phyloP scores from a whole-genome alignment of 35 echinoderm and acorn worm species.

The Antedon bifida region DNA sequence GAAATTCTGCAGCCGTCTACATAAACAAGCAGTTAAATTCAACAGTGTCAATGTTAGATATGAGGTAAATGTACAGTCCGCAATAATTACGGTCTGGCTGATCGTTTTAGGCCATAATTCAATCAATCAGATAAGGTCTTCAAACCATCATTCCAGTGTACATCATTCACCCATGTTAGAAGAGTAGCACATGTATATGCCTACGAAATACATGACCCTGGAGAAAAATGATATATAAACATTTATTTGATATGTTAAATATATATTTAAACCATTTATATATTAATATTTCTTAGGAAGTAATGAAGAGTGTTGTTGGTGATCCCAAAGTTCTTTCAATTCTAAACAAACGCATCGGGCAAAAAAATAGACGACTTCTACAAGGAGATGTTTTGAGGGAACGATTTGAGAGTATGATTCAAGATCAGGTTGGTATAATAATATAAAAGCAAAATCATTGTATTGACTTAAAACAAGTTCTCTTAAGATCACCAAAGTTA shows the following conservation, averaged over 20 bases:
- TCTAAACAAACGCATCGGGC: conserved; percentile 55
- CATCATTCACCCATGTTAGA: no score
- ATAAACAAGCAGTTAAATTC: conserved; percentile 41
- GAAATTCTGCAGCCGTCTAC: conserved; percentile 9
- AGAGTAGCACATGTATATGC: no score
- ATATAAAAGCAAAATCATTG: no score
- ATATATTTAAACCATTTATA: no score
- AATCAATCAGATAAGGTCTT: no score
- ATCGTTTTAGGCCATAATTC: no score
- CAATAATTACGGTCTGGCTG: background rate
- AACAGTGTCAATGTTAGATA: conserved; percentile 48
- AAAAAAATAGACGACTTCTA: conserved; percentile 52
- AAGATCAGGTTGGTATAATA: conserved; percentile 24
- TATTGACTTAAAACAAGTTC: no score
- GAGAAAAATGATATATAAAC: no score
- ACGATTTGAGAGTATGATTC: conserved; percentile 29
- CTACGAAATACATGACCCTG: no score
- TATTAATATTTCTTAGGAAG: conserved; percentile 14
- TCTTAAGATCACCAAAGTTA: no score
- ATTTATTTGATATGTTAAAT: no score
- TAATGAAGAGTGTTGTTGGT: conserved; percentile 60
- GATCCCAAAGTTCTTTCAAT: conserved; percentile 86
- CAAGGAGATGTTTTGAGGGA: conserved; percentile 65
- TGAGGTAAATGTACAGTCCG: conserved; percentile 33
- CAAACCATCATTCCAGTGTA: no score